phyloP scores from a whole-genome alignment of 2,888 invertebrate species.

The Hybos culiciformis region DNA sequence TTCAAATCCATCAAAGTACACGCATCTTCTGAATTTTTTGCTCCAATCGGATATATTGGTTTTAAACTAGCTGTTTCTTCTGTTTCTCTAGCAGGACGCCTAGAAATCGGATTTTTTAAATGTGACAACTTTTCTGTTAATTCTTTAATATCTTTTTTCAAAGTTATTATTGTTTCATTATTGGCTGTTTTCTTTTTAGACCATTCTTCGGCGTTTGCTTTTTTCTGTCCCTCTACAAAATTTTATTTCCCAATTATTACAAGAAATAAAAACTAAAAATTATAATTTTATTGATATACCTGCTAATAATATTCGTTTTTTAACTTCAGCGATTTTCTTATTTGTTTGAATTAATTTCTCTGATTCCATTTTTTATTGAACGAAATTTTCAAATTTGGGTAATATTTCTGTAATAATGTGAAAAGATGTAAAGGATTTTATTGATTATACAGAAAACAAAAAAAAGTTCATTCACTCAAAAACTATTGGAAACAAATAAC shows the following conservation, averaged over 20 bases:
- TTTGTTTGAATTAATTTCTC: constrained; percentile 38
- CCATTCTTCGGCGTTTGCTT: constrained; percentile 68
- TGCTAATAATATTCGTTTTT: constrained; percentile 73
- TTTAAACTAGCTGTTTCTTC: constrained; percentile 26
- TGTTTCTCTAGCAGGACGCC: constrained; percentile 25
- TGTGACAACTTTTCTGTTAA: constrained; percentile 42
- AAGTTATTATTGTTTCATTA: constrained; percentile 49
- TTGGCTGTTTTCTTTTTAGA: constrained; percentile 61
- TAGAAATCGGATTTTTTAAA: constrained; percentile 29
- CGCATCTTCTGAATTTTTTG: constrained; percentile 39
- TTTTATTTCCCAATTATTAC: constrained; percentile 1
- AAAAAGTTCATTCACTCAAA: too few species aligned
- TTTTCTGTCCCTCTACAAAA: constrained; percentile 65
- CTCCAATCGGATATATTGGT: constrained; percentile 34
- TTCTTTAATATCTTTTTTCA: constrained; percentile 61
- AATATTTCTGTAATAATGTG: too few species aligned
- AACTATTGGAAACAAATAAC: too few species aligned
- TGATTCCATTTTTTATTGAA: constrained; percentile 23
- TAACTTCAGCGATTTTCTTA: constrained; percentile 68
- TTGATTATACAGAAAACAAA: too few species aligned
- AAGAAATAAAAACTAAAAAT: neutral
- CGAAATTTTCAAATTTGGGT: too few species aligned
- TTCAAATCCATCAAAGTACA: constrained; percentile 49
- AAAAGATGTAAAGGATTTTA: too few species aligned
- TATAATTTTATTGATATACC: constrained; percentile 38